phyloP scores from a whole-genome alignment of 2,888 invertebrate species.

The Netelia inedita region DNA sequence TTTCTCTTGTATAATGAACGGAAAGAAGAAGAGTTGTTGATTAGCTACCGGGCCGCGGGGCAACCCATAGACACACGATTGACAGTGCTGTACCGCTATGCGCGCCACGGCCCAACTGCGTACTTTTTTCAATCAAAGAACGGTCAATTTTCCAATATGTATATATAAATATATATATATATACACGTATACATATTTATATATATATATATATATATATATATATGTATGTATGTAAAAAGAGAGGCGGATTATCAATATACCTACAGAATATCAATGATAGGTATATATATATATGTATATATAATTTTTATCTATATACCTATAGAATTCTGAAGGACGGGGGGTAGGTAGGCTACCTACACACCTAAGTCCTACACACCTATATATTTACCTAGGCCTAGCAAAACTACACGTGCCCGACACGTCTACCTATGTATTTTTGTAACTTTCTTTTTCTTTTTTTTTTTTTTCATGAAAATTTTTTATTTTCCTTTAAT shows the following conservation, averaged over 20 bases:
- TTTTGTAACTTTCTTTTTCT: constrained; percentile 48
- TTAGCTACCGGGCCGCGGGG: constrained; percentile 80
- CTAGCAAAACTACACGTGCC: constrained; percentile 80
- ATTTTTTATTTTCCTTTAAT: constrained; percentile 20
- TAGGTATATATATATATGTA: constrained; percentile 58
- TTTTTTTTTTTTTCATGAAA: constrained; percentile 17
- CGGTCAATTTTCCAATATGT: constrained; percentile 35
- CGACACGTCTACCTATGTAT: constrained; percentile 79
- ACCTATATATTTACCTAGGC: constrained; percentile 79
- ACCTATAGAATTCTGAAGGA: constrained; percentile 73
- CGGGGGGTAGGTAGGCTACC: constrained; percentile 80
- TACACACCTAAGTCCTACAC: constrained; percentile 82
- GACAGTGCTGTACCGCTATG: constrained; percentile 83
- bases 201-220: constrained; percentile 51
- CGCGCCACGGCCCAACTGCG: constrained; percentile 79
- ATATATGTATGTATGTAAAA: constrained; percentile 11
- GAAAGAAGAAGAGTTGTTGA: constrained; percentile 74
- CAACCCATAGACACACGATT: constrained; percentile 83
- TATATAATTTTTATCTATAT: constrained; percentile 50
- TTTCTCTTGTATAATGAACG: constrained; percentile 66
- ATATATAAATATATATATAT: constrained; percentile 42
- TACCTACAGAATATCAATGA: constrained; percentile 57
- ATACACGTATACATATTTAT: constrained; percentile 44
- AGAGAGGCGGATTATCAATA: constrained; percentile 27
- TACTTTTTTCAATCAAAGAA: constrained; percentile 40